Evolutionary conservation across 2,888 invertebrate genomes (phyloP).

Genomic region (Pemphredon lugubris): DNA sequence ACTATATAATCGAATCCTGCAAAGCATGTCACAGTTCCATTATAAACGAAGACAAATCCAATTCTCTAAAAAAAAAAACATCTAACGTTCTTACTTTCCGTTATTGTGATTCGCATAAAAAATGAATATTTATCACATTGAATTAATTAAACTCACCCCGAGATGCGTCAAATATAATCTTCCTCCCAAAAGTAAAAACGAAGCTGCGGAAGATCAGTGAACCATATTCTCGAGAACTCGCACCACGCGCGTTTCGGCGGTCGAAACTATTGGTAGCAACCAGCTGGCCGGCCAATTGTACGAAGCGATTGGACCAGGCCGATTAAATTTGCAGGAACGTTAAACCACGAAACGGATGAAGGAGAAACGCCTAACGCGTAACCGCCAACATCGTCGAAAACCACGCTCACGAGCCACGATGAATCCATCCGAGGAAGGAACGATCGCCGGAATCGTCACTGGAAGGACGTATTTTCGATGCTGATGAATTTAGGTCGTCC

Average conservation of each 20-base stretch:
- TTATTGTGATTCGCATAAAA: no score
- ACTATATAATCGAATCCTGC: no score
- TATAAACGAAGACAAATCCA: no score
- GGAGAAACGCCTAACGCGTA: neutral
- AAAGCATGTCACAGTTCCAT: no score
- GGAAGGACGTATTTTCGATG: neutral
- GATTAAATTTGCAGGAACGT: slow-evolving; percentile 12
- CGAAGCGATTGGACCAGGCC: neutral
- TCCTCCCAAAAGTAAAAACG: neutral
- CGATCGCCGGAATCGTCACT: neutral
- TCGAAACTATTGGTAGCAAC: neutral
- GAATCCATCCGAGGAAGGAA: neutral
- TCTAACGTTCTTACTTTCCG: no score
- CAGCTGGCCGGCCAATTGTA: slow-evolving; percentile 6
- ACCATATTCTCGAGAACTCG: neutral
- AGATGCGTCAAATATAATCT: no score
- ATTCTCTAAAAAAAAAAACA: no score
- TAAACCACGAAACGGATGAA: neutral
- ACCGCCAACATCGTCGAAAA: neutral
- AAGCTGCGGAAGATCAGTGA: neutral
- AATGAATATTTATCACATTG: no score
- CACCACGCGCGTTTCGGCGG: neutral
- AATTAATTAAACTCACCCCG: no score
- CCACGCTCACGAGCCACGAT: neutral
- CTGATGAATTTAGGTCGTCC: no score